Evolutionary conservation across 1,140 invertebrate genomes (phyloP).

Genomic region (Nasonia giraulti): DNA sequence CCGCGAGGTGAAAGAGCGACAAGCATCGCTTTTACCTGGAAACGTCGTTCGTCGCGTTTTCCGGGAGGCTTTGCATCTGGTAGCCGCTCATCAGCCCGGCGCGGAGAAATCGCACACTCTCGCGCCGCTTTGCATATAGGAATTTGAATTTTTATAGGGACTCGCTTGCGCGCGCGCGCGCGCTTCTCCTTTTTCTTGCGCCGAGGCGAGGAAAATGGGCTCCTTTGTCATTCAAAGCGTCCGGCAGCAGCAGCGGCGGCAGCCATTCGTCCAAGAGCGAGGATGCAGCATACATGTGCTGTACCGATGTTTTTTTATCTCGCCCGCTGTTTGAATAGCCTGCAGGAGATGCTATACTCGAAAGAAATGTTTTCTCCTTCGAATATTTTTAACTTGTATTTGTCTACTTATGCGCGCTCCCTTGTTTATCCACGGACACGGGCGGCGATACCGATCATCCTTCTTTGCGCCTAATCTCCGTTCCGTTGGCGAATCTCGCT

Average conservation of each 20-base stretch:
- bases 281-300: not conserved
- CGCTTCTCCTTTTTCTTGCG: conserved; percentile 36
- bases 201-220: conserved; percentile 6
- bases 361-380: conserved; percentile 3
- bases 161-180: conserved; percentile 13
- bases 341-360: no score
- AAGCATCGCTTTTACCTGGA: conserved; percentile 20
- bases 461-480: no score
- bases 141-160: conserved; percentile 52
- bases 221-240: conserved; percentile 49
- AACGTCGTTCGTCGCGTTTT: conserved; percentile 8
- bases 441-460: no score
- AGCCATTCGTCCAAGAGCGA: not conserved
- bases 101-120: conserved; percentile 26
- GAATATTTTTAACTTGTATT: not conserved
- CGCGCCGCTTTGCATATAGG: conserved; percentile 18
- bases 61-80: not conserved
- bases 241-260: not conserved
- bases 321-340: conserved; percentile 12
- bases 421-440: no score
- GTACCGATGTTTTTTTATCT: conserved; percentile 11
- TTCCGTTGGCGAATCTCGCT: no score
- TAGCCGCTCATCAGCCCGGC: not conserved
- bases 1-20: not conserved
- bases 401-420: no score